Evolutionary conservation across 2,797 vertebrate genomes (phyloP).

Genomic region (Bradypodion ventrale): DNA sequence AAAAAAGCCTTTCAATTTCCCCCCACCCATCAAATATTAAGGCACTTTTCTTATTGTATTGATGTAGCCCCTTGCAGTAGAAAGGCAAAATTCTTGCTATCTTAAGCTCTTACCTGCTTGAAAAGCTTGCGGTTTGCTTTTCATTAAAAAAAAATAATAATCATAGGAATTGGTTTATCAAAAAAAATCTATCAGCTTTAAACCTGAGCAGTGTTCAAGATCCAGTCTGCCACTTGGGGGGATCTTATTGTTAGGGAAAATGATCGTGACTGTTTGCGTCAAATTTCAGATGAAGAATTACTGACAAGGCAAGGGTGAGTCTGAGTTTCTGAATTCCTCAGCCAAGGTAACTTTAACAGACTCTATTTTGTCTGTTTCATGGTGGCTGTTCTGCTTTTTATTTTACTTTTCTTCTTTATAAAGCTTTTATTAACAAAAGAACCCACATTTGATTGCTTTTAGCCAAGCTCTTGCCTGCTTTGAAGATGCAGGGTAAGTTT

Average conservation of each 20-base stretch:
- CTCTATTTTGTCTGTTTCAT: too few species aligned
- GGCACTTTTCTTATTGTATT: conserved; percentile 39
- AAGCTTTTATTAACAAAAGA: not conserved
- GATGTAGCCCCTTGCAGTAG: conserved; percentile 26
- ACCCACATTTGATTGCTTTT: not conserved
- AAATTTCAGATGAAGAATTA: conserved; percentile 3
- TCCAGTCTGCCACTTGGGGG: conserved; percentile 38
- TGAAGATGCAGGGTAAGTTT: not conserved
- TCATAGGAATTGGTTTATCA: conserved; percentile 53
- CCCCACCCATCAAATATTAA: conserved; percentile 44
- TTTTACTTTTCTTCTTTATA: not conserved
- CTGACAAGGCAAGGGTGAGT: conserved; percentile 38
- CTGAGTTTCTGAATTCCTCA: not conserved
- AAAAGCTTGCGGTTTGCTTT: conserved; percentile 40
- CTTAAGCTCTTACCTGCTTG: conserved; percentile 50
- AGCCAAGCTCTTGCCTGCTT: not conserved
- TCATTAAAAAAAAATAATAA: conserved; percentile 53
- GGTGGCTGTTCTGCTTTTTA: too few species aligned
- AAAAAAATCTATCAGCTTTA: conserved; percentile 48
- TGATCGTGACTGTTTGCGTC: too few species aligned
- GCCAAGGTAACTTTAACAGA: too few species aligned
- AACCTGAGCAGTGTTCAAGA: conserved; percentile 40
- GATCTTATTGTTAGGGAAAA: conserved; percentile 52
- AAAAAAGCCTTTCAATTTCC: conserved; percentile 38
- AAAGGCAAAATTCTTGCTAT: conserved; percentile 45